Base-by-base conservation (phyloP, 2,113 vertebrate species). In the Heterocephalus glaber region DNA sequence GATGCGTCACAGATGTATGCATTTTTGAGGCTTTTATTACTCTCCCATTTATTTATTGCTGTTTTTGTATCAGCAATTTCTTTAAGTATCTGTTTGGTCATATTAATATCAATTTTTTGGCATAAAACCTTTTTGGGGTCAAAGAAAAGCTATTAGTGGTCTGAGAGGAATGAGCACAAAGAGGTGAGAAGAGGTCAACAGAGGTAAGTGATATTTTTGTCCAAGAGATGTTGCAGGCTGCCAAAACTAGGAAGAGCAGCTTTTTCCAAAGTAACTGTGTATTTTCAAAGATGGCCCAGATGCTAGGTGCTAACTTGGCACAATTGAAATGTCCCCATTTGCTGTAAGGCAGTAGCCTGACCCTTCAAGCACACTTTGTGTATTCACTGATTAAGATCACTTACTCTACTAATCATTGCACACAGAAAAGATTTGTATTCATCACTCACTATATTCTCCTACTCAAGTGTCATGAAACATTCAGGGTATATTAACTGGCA, bases 381-480 rank as follows among this genome's bases (percentile, higher is more conserved):
- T 74, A 74, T 86, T 95, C 79, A 63, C 35, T 94, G 96, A 96
- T 97, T 97, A 81, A 97, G 84, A 94, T 90, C 76, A 93, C 89
- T 96, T 96, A 93, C 77, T 93, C 65, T 88, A 92, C 60, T 90
- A 96, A 96, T 96, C 84, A 96, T 35, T 96, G 87, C 81, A 88
- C 66, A 82, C 87, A 80, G 97, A 96, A 94, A 97, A 98, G 86
- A 97, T 96, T 93, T 97, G 80, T 96, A 97, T 94, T 97, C 97
- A 97, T 98, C 82, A 92, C 70, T 95, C 92, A 95, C 56, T 97
- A 85, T 97, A 94, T 97, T 97, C 97, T 97, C 81, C 93, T 94
- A 70, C 86, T 98, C 92, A 83, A 97, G 96, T 96, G 92, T 97
- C 97, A 96, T 97, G 92, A 97, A 98, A 96, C 97, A 97, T 96